Base-by-base conservation (phyloP, 1,140 invertebrate genomes). In the Monomorium pharaonis region DNA sequence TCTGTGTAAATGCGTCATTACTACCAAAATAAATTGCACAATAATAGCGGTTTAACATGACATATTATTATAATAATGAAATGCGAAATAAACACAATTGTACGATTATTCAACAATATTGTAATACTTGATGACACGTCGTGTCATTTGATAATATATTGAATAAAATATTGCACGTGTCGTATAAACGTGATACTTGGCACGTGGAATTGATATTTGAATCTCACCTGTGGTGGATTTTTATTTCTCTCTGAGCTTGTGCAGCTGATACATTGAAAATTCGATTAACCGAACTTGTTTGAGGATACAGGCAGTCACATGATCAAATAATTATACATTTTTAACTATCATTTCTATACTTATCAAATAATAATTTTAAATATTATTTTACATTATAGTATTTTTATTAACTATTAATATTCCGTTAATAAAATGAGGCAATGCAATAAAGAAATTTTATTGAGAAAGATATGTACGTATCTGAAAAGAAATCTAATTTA, bases 1-100 rank as follows among this genome's bases (percentile, higher is more conserved):
- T 42, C 10, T 44, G 16, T 30, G 3, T 42, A 47, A 74, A 47
- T 9, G n/a, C 58, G 21, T 12, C 18, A 18, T 33, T 37, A 72
- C 24, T 72, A 83, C 9, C 37, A 37, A 30, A 58, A 83, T 74
- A 47, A 74, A 47, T 3, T 42, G n/a, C 24, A 21, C 56, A 27
- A 47, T 16, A 24, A 3, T 14, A 37, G 33, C 37, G 51, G 51
- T 74, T 83, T 72, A 74, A 58, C 67, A 14, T 56, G 65, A 72
- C 67, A 54, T 51, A 14, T 74, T 83, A 69, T 83, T 72, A 47
- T 83, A 27, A 83, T 83, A 83, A 74, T 58, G 78, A 83, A 72
- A 83, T 83, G 42, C 51, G 51, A 72, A 72, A 74, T 30, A 74
- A 83, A 83, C 42, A 12, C 51, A 51, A 33, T 72, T 80, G 21